phyloP scores from a whole-genome alignment of 1,140 invertebrate species.

The Euschistus heros region DNA sequence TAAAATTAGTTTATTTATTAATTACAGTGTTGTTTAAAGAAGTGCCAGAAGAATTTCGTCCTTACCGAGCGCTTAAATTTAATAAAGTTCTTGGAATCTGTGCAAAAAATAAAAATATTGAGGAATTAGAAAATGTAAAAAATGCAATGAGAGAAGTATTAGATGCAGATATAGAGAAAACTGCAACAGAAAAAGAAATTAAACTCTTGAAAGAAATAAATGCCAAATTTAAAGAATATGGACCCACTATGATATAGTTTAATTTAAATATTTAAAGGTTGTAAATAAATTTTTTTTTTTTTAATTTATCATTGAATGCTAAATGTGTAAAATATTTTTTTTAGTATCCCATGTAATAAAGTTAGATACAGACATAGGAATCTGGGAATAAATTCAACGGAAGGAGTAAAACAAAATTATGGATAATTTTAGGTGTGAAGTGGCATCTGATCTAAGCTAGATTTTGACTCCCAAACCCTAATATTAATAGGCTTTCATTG shows the following conservation, averaged over 20 bases:
- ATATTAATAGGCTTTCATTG: too few relatives aligned
- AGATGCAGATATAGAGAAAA: constrained; percentile 41
- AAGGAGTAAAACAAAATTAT: too few relatives aligned
- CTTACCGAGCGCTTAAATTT: constrained; percentile 56
- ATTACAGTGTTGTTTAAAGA: constrained; percentile 37
- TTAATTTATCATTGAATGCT: too few relatives aligned
- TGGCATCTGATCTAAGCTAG: too few relatives aligned
- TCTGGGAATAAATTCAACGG: too few relatives aligned
- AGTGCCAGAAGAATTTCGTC: constrained; percentile 53
- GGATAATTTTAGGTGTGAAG: too few relatives aligned
- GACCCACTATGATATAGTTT: constrained; percentile 17
- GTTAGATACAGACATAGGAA: too few relatives aligned
- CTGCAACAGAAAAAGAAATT: constrained; percentile 34
- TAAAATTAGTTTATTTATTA: constrained; percentile 20
- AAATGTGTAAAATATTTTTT: too few relatives aligned
- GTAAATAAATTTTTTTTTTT: too few relatives aligned
- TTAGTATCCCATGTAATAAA: too few relatives aligned
- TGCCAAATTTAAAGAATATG: constrained; percentile 19
- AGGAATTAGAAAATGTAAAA: constrained; percentile 45
- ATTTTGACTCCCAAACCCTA: too few relatives aligned
- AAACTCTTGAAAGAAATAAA: constrained; percentile 24
- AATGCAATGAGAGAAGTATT: constrained; percentile 42
- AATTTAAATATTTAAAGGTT: too few relatives aligned
- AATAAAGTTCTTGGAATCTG: constrained; percentile 55
- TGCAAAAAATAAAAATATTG: constrained; percentile 38